Base-by-base conservation (phyloP, 2,888 invertebrate genomes). In the Yponomeuta evonymella region DNA sequence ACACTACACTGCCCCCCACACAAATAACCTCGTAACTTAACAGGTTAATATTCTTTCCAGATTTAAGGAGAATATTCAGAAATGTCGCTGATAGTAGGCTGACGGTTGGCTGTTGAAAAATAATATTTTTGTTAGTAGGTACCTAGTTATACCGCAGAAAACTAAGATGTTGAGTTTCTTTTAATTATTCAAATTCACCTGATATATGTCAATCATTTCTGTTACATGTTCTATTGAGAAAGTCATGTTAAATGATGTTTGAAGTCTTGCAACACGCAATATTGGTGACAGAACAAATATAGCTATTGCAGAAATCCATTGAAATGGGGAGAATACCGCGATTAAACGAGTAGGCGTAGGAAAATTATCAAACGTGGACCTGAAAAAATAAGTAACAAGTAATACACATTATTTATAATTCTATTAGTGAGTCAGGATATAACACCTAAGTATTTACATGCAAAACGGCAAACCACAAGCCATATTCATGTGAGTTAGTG, bases 401-500 rank as follows among this genome's bases (percentile, higher is more conserved):
- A 43, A 33, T 43, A 5, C 43, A 43, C 43, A 43, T 8, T 8
- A 8, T 8, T 8, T 43, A 8, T 43, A 8, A 43, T 43, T 43
- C 8, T 8, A 23, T 23, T 23, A 23, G 23, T 23, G 23, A 23
- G 23, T 23, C 23, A 23, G 23, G 23, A 23, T 23, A 23, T 23
- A 43, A 43, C 1, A 43, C 43, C 9, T 8, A 8, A 43, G 8
- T 48, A 70, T 64, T 74, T 76, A 83, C 83, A 78, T 79, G 4
- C 75, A 2, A 6, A 73, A 73, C 2, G 77, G 72, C 3, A 71
- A 29, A 62, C 73, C 67, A 0, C 74, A 65, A 0, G 69, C 69
- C 2, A 77, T 29, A 68, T 80, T 82, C 66, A 79, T 81, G 51
- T 84, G 80, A 1, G 83, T 78, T 0, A 78, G 29, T 3, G 76